These are phyloP conservation scores for Sciurus carolinensis DNA, from an alignment of 2,797 vertebrate genomes.

Conservation along the genomic window DNA sequence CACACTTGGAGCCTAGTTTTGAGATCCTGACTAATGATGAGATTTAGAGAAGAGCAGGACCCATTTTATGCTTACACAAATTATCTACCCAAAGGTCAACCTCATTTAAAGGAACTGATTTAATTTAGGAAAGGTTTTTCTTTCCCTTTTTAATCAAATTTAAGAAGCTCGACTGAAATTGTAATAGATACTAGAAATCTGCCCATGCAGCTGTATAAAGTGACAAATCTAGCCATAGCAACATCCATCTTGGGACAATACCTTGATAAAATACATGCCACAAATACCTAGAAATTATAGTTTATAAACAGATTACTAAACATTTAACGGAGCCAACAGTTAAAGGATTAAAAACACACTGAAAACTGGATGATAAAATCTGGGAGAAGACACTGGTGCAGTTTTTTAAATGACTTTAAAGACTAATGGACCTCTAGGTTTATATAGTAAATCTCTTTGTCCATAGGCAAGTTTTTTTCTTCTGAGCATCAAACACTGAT, in stretches of 20 bases:
- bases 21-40: slow-evolving; percentile 27
- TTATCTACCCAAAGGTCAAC: slow-evolving; percentile 54
- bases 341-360: not conserved
- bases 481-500: not conserved
- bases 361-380: not conserved
- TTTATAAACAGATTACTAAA: slow-evolving; percentile 28
- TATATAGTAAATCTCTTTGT: slow-evolving; percentile 58
- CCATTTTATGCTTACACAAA: slow-evolving; percentile 77
- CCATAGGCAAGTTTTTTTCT: slow-evolving; percentile 40
- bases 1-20: slow-evolving; percentile 27
- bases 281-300: slow-evolving; percentile 31
- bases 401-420: slow-evolving; percentile 34
- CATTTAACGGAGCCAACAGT: not conserved
- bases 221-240: not conserved
- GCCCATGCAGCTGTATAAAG: not conserved
- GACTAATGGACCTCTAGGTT: not conserved
- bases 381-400: not conserved
- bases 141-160: slow-evolving; percentile 72
- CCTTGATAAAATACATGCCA: not conserved
- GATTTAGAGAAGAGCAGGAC: slow-evolving; percentile 70
- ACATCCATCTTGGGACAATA: not conserved
- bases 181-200: slow-evolving; percentile 23
- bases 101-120: slow-evolving; percentile 75
- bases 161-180: slow-evolving; percentile 60
- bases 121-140: slow-evolving; percentile 67